Evolutionary conservation across 2,797 vertebrate species (phyloP).

Genomic region (Periparus ater): DNA sequence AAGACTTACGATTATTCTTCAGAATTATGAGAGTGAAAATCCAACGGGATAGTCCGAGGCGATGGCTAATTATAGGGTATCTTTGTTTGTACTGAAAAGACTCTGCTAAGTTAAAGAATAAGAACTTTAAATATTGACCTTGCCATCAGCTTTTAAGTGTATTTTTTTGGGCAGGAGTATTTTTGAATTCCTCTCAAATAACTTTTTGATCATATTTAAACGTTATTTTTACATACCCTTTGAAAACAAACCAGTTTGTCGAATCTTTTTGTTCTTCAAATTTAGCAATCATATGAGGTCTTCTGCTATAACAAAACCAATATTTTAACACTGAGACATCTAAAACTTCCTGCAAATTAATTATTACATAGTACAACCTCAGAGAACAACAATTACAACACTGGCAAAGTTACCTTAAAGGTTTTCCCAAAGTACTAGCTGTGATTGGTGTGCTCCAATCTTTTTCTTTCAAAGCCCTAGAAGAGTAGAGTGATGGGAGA

Average conservation of each 20-base stretch:
- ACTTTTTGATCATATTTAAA: slow-evolving; percentile 26
- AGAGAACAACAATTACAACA: background rate
- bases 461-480: background rate
- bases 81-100: slow-evolving; percentile 1
- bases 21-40: background rate
- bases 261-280: background rate
- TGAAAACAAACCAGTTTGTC: slow-evolving; percentile 26
- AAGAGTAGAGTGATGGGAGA: background rate
- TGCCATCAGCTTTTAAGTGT: background rate
- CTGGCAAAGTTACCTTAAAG: background rate
- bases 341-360: slow-evolving; percentile 23
- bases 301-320: background rate
- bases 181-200: slow-evolving; percentile 10
- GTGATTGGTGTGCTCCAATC: background rate
- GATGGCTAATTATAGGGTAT: slow-evolving; percentile 10
- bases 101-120: background rate
- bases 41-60: background rate
- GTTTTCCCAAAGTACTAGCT: background rate
- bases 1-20: background rate
- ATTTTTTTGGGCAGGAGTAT: slow-evolving; percentile 11
- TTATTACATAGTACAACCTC: background rate
- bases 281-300: background rate
- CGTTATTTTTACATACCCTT: slow-evolving; percentile 12
- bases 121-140: slow-evolving; percentile 35
- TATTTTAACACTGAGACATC: background rate